phyloP scores from a whole-genome alignment of 2,888 invertebrate species.

The Orthosia gracilis region DNA sequence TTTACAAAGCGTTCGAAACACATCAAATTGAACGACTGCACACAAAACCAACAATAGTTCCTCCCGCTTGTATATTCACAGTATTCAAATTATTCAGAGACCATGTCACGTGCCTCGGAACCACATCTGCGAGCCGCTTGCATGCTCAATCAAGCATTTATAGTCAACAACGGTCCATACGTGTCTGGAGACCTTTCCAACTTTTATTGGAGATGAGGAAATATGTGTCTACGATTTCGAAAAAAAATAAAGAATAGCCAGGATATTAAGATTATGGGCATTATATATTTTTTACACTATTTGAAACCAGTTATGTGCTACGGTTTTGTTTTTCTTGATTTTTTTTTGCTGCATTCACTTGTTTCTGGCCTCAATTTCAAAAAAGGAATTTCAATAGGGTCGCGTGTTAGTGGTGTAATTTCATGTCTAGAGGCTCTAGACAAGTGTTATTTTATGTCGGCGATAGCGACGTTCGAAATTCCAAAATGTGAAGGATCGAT shows the following conservation, averaged over 20 bases:
- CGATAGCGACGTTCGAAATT: no score
- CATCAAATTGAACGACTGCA: conserved; percentile 32
- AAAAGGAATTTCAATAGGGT: neutral
- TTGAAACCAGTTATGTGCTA: neutral
- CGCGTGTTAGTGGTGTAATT: neutral
- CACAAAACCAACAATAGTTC: conserved; percentile 27
- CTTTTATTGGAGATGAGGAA: conserved; percentile 33
- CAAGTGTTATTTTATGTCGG: no score
- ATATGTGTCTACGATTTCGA: conserved; percentile 29
- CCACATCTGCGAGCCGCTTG: conserved; percentile 58
- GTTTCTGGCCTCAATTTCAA: neutral
- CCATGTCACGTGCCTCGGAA: conserved; percentile 58
- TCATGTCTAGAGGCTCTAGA: neutral
- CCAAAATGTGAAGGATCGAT: no score
- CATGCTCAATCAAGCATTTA: conserved; percentile 65
- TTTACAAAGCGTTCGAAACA: conserved; percentile 29
- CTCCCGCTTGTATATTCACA: conserved; percentile 29
- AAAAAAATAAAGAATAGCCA: neutral
- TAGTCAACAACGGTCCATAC: conserved; percentile 57
- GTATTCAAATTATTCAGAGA: conserved; percentile 40
- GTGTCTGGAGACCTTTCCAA: conserved; percentile 42
- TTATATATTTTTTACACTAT: neutral
- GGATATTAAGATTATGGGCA: neutral
- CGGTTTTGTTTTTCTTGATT: neutral
- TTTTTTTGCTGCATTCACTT: neutral